Evolutionary conservation across 92 coral and sea anemone genomes (phyloP), one percentile per base, ranked within the genome.

Genomic region (Palythoa heliodiscus): DNA sequence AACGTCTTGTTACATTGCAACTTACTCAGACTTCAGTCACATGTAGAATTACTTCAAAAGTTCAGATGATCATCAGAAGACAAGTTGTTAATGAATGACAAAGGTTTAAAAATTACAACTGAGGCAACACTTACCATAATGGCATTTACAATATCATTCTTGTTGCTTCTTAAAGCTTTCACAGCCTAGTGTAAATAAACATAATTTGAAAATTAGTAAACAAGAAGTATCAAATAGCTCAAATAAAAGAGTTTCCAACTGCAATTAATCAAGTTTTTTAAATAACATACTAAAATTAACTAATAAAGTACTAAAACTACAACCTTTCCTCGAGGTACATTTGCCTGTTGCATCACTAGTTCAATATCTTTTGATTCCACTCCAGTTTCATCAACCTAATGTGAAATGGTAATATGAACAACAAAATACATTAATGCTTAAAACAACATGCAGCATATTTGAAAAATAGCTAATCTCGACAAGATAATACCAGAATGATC

Each of bases 341-440:
- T 96, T 9, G 99, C 99, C 75, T 96, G 99, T 90, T 96, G 99
- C 98, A 94, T 88, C 6, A 96, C 99, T 7, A 96, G 92, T 85
- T 96, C 99, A 11, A 96, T 94, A 83, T 96, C 99, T 85, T 96
- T 96, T 11, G 86, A 70, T 87, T 96, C 99, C 0, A 94, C 96
- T 22, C 95, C 96, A 81, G 93, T 88, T 67, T 92, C 99, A 72
- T 94, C 95, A 83, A 96, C 94, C 99, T 96, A 39, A 60, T 91
- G 58, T 57, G 16, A 66, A 12, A 43, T 43, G 3, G 9, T 43
- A 8, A 43, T 43, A 43, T 43, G 9, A 43, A 43, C 4, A 7
- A 8, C 50, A 43, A 8, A 67, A 67, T 67, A 22, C 71, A 67
- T 3, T 15, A 58, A 58, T 14, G 16, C 16, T 58, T 19, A 43